Conservation (phyloP, 2,888 invertebrate genomes). For the Euclidia mi region DNA sequence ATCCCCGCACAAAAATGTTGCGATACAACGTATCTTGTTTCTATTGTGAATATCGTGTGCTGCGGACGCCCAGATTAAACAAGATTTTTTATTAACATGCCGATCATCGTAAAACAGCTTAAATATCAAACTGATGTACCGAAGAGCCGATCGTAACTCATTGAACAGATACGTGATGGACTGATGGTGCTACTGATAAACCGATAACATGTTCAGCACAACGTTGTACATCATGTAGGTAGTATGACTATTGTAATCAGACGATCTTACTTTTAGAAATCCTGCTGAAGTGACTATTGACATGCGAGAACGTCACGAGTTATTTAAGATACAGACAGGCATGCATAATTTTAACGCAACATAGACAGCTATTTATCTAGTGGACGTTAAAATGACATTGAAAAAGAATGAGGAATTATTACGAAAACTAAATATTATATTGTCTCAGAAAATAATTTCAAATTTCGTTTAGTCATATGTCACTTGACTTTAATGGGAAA, state of each 20-base stretch:
- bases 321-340: conserved; percentile 30
- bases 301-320: conserved; percentile 22
- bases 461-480: too few species aligned
- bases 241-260: too few species aligned
- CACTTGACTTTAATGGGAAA: too few species aligned
- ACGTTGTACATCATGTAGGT: not conserved
- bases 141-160: conserved; percentile 65
- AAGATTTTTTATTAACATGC: conserved; percentile 50
- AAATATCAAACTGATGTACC: conserved; percentile 58
- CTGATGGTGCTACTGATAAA: conserved; percentile 58
- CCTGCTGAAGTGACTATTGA: conserved; percentile 1
- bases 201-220: conserved; percentile 50
- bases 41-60: conserved; percentile 44
- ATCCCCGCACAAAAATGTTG: conserved; percentile 41
- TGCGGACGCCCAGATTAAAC: conserved; percentile 51
- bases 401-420: not conserved
- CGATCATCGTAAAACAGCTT: conserved; percentile 52
- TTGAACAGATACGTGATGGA: conserved; percentile 62
- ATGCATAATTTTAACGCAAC: conserved; percentile 34
- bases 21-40: conserved; percentile 37
- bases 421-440: not conserved
- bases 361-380: conserved; percentile 28
- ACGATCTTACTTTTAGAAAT: conserved; percentile 1
- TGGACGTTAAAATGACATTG: conserved; percentile 22
- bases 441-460: not conserved